Conservation (phyloP, 2,797 vertebrate genomes). For the Manis crassicaudata region DNA sequence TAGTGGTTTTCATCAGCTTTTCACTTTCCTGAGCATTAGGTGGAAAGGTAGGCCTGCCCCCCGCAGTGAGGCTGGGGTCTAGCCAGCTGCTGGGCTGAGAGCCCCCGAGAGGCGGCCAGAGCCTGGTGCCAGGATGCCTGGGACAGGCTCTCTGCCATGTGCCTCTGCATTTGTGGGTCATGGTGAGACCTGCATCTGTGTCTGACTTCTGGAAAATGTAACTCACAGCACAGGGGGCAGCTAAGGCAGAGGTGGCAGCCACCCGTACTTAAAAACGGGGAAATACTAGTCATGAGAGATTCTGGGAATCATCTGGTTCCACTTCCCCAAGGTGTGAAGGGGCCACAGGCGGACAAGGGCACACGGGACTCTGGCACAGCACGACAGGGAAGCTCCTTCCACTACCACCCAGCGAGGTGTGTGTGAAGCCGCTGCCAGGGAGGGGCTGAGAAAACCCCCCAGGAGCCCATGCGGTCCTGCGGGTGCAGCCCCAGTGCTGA, state of each 20-base stretch:
- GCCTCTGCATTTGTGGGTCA: not conserved
- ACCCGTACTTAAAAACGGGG: not conserved
- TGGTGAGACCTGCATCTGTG: accelerated
- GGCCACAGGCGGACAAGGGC: too few species aligned
- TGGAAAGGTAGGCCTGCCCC: not conserved
- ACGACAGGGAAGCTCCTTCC: accelerated
- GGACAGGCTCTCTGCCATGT: not conserved
- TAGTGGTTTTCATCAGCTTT: accelerated
- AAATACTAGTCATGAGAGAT: too few species aligned
- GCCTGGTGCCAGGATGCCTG: accelerated
- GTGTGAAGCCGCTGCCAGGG: accelerated
- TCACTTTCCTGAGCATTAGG: not conserved
- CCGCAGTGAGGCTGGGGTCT: accelerated
- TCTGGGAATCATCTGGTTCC: not conserved
- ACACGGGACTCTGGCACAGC: accelerated
- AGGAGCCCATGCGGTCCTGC: accelerated
- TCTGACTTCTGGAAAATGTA: not conserved
- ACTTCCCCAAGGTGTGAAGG: accelerated
- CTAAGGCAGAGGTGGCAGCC: not conserved
- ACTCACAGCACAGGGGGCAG: accelerated
- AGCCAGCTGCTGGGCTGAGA: not conserved
- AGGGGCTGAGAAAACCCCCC: accelerated
- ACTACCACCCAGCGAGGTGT: accelerated
- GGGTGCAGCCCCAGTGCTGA: not conserved
- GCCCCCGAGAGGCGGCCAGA: too few species aligned